Conservation (phyloP, 2,797 vertebrate genomes). For the Malurus splendens region DNA sequence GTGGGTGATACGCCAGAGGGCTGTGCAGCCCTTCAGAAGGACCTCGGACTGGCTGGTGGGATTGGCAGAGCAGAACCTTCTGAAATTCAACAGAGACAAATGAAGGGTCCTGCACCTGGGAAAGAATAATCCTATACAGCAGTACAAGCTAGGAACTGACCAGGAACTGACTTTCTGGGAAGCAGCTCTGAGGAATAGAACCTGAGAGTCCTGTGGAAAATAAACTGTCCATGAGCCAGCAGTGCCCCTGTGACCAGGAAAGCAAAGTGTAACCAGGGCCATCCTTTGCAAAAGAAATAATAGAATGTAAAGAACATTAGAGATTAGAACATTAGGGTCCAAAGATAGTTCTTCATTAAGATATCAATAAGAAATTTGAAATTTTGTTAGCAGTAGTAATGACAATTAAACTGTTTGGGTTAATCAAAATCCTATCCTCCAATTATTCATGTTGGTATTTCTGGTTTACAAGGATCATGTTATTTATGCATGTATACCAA, state of each 20-base stretch:
- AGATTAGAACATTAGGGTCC: neutral
- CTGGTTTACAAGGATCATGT: neutral
- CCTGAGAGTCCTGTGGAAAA: neutral
- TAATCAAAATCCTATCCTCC: neutral
- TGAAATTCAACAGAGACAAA: neutral
- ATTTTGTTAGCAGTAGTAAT: neutral
- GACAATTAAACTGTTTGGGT: neutral
- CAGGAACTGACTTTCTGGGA: no score
- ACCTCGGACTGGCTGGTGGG: neutral
- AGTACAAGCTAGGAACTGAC: neutral
- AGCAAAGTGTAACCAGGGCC: accelerated
- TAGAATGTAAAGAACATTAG: neutral
- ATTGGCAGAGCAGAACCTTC: no score
- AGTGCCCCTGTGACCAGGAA: neutral
- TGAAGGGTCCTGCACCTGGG: neutral
- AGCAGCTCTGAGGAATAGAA: neutral
- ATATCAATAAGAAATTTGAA: neutral
- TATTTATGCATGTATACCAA: neutral
- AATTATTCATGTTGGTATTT: neutral
- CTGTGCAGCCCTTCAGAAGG: neutral
- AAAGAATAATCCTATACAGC: neutral
- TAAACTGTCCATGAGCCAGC: neutral
- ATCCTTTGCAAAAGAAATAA: neutral
- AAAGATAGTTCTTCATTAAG: neutral
- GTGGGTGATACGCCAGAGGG: accelerated